Conservation (phyloP, 2,888 invertebrate species). For the Phorcus lineatus region DNA sequence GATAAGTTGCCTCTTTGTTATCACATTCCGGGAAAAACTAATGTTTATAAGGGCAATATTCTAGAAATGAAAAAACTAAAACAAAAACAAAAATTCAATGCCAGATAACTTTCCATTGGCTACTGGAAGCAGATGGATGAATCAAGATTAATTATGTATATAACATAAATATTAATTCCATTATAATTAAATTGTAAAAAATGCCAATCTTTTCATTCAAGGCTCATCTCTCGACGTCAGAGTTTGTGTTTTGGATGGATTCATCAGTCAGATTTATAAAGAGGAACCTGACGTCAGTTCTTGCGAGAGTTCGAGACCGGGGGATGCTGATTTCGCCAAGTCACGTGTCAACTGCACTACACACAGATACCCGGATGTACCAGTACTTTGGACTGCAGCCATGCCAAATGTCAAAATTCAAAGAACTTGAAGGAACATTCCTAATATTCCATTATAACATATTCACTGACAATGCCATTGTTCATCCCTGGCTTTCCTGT, state of each 20-base stretch:
- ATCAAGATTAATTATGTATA: no score
- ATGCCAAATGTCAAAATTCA: constrained; percentile 7
- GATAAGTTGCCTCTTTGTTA: no score
- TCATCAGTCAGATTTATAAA: background rate
- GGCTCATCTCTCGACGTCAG: background rate
- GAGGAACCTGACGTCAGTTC: background rate
- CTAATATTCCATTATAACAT: constrained; percentile 10
- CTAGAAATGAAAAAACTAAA: no score
- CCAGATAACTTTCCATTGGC: no score
- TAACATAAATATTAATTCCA: no score
- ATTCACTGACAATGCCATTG: background rate
- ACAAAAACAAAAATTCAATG: no score
- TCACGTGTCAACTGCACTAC: background rate
- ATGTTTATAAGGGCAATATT: no score
- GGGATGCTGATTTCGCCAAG: background rate
- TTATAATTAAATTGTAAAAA: no score
- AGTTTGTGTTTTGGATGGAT: constrained; percentile 20
- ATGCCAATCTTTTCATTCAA: background rate
- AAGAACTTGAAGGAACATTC: background rate
- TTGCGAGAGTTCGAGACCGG: background rate
- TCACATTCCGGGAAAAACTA: no score
- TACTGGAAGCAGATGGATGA: no score
- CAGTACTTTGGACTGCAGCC: background rate
- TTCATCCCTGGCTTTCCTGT: background rate
- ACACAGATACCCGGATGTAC: constrained; percentile 4